Percentiles rank a stretch among this genome's conserved stretches.
These are phyloP conservation scores for Hetaerina titia DNA, from an alignment of 2,888 invertebrate genomes.

Conservation along the genomic window DNA sequence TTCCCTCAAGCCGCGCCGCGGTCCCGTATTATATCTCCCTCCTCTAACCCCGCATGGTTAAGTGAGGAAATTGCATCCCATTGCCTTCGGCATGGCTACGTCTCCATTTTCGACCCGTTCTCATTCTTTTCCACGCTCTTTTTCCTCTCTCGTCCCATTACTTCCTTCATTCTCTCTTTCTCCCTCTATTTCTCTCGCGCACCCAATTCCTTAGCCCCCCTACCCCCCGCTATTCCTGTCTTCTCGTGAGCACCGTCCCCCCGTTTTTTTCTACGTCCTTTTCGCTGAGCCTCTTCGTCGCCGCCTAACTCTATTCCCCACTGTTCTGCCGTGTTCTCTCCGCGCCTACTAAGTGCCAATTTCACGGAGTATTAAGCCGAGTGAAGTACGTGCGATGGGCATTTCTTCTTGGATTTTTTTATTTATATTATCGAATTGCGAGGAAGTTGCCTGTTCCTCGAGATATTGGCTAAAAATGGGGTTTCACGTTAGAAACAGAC, in stretches of 20 bases:
- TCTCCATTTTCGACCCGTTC: not conserved
- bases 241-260: too few species aligned
- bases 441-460: not conserved
- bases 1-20: not conserved
- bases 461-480: not conserved
- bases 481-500: not conserved
- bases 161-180: not conserved
- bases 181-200: not conserved
- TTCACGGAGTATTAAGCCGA: constrained; percentile 52
- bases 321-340: constrained; percentile 1
- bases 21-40: constrained; percentile 1
- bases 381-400: constrained; percentile 37
- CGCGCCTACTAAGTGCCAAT: not conserved
- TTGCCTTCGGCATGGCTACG: constrained; percentile 34
- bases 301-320: not conserved
- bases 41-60: not conserved
- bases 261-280: too few species aligned
- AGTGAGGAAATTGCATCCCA: constrained; percentile 65
- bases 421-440: not conserved
- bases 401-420: not conserved
- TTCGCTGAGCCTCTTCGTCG: not conserved
- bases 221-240: not conserved
- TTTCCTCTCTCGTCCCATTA: not conserved
- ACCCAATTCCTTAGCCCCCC: not conserved
- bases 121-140: constrained; percentile 11